Conservation (phyloP, 2,888 invertebrate species). For the Acleris emargana region DNA sequence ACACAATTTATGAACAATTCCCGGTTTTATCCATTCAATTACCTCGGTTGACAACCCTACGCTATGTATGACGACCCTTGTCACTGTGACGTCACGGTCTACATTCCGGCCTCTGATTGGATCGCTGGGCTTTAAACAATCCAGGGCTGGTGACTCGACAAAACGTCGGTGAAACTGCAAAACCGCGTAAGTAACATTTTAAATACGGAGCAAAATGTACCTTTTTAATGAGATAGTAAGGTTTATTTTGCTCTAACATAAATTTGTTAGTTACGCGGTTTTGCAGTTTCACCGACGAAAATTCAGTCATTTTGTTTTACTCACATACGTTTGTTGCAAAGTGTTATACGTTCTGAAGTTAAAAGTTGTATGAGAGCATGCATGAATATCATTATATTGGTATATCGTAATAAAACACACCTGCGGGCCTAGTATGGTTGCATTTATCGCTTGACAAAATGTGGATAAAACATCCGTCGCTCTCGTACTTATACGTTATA, state of each 20-base stretch:
- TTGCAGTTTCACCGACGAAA: no score
- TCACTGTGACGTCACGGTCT: constrained; percentile 59
- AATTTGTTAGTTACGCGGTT: no score
- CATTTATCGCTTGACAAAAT: no score
- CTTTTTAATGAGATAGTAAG: no score
- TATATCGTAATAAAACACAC: background rate
- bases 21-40: constrained; percentile 34
- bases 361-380: no score
- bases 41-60: constrained; percentile 52
- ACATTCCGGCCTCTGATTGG: constrained; percentile 48
- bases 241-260: no score
- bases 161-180: no score
- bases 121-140: constrained; percentile 23
- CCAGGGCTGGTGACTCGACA: constrained; percentile 11
- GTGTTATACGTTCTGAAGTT: background rate
- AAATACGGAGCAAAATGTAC: no score
- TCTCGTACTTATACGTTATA: no score
- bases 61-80: constrained; percentile 66
- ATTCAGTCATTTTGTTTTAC: constrained; percentile 3
- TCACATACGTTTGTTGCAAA: background rate
- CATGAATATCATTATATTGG: background rate
- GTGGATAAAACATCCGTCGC: no score
- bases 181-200: no score
- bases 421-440: no score
- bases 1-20: constrained; percentile 14